Conservation (phyloP, 2,888 invertebrate genomes). For the Mythimna ferrago region DNA sequence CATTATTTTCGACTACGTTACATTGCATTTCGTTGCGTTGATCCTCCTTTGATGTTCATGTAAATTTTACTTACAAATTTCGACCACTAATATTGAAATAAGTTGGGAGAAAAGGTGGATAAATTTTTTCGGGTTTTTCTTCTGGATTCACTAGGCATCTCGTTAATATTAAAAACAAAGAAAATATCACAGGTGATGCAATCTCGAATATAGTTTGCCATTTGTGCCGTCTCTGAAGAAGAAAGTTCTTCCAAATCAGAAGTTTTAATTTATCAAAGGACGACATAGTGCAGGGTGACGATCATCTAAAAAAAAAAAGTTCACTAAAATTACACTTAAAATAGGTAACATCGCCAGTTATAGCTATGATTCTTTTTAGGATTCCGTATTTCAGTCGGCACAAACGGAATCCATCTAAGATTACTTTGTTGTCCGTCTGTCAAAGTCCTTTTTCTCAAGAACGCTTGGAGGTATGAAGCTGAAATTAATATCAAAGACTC, state of each 20-base stretch:
- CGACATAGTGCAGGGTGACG: constrained; percentile 75
- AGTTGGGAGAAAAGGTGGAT: constrained; percentile 83
- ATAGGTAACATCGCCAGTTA: neutral
- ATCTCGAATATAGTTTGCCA: constrained; percentile 94
- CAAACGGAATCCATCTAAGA: no score
- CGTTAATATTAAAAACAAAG: constrained; percentile 93
- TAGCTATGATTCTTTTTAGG: neutral
- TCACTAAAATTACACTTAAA: neutral
- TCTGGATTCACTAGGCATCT: constrained; percentile 93
- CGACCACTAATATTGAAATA: constrained; percentile 83
- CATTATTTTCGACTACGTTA: no score
- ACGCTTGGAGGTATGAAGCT: no score
- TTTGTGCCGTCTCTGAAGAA: constrained; percentile 94
- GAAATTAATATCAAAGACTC: no score
- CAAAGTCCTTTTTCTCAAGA: no score
- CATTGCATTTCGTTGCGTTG: no score
- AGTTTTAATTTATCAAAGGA: constrained; percentile 92
- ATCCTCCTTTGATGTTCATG: neutral
- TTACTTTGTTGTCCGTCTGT: no score
- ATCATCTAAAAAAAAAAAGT: constrained; percentile 50
- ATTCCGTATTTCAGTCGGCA: no score
- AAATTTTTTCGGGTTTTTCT: constrained; percentile 79
- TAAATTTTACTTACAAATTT: constrained; percentile 79
- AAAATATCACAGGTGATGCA: constrained; percentile 93
- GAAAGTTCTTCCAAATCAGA: constrained; percentile 96